Conservation (phyloP, 2,888 invertebrate species). For the Gerris lacustris region DNA sequence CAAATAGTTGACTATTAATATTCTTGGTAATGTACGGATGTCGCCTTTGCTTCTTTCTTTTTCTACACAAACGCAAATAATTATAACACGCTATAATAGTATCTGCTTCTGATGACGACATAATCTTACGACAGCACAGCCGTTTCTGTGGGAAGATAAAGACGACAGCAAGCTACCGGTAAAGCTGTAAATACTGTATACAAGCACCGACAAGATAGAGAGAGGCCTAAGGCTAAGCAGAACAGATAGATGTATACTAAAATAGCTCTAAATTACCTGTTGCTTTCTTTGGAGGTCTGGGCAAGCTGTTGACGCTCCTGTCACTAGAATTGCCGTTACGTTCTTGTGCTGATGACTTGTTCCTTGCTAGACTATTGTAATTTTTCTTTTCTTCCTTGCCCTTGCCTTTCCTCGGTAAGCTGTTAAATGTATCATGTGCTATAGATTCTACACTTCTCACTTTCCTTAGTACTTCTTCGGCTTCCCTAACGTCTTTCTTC, state of each 20-base stretch:
- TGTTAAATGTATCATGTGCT: background rate
- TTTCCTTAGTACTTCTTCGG: slow-evolving; percentile 1
- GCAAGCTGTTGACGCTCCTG: background rate
- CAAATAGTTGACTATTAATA: too few relatives aligned
- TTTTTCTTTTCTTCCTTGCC: background rate
- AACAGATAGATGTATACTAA: background rate
- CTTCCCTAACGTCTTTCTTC: slow-evolving; percentile 3
- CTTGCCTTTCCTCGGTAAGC: background rate
- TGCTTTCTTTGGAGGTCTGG: background rate
- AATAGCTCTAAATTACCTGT: background rate
- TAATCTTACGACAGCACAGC: too few relatives aligned
- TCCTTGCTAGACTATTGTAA: background rate
- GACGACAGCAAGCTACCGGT: too few relatives aligned
- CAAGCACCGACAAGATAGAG: too few relatives aligned
- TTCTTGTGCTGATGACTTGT: background rate
- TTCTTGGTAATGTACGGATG: too few relatives aligned
- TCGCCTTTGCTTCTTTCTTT: too few relatives aligned
- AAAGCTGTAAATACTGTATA: too few relatives aligned
- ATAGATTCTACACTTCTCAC: slow-evolving; percentile 7
- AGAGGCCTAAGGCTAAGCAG: too few relatives aligned
- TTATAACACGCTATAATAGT: too few relatives aligned
- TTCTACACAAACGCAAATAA: too few relatives aligned
- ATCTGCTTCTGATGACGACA: too few relatives aligned
- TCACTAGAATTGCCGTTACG: background rate
- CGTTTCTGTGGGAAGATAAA: too few relatives aligned